Conservation (phyloP, 2,113 vertebrate species). For the Pterophyllum scalare region DNA sequence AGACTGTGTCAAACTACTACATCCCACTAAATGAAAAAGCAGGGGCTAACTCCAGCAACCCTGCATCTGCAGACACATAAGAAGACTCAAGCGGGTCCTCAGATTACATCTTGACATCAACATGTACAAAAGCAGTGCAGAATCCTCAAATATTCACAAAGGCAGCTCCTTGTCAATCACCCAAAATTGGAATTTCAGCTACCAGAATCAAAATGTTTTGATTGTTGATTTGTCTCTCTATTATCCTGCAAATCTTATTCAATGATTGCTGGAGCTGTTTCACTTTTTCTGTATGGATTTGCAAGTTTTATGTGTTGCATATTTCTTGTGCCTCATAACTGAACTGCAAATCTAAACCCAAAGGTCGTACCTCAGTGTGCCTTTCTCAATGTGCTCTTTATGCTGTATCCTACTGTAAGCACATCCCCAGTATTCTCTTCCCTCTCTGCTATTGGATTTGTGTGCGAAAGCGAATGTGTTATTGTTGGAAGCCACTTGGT, state of each 20-base stretch:
- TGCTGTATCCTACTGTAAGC: not conserved
- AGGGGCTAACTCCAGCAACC: not conserved
- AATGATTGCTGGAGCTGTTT: not conserved
- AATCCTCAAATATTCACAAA: not conserved
- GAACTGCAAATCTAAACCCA: no score
- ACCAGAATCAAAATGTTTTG: not conserved
- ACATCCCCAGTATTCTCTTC: not conserved
- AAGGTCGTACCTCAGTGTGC: no score
- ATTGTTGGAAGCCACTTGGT: slow-evolving; percentile 8
- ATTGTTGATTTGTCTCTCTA: not conserved
- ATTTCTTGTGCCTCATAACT: not conserved
- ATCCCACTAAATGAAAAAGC: not conserved
- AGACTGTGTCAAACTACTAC: not conserved
- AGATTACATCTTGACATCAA: slow-evolving; percentile 2
- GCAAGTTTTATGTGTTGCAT: not conserved
- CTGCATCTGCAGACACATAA: not conserved
- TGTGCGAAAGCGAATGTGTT: not conserved
- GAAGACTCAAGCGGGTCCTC: not conserved
- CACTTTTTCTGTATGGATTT: not conserved
- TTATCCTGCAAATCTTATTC: not conserved
- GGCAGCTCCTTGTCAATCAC: not conserved
- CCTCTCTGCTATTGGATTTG: not conserved
- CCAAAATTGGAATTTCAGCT: not conserved
- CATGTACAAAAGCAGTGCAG: not conserved
- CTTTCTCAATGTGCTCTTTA: not conserved